Evolutionary conservation across 2,797 vertebrate genomes (phyloP), one percentile per base, ranked within the genome.

Genomic region (Molothrus ater): DNA sequence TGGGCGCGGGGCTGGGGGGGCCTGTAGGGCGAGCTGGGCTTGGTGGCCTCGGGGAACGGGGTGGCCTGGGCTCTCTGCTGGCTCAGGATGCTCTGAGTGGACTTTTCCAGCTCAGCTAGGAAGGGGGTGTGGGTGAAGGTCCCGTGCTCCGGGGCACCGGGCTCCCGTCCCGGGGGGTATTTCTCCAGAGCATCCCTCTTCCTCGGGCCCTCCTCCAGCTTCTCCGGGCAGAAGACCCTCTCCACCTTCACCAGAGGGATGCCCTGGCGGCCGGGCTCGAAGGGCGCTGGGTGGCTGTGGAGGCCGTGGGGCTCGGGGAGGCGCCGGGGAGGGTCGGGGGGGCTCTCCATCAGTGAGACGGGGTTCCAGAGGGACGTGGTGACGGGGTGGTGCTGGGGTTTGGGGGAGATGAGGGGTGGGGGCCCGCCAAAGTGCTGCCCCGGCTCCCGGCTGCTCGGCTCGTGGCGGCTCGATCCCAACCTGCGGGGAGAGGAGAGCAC

Each of bases 331-430:
- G 98, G 97, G 31, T 99, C 99, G 0, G 98, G 96, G 31, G 98
- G 10, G 18, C 91, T 99, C 65, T 99, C 99, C 94, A 99, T 99
- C 80, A 99, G 98, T 14, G 99, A 98, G 63, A 98, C 99, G 0
- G 99, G 99, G 96, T 99, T 99, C 99, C 99, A 99, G 91, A 99
- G 98, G 20, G 99, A 99, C 1, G 99, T 98, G 93, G 99, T 97
- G 78, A 98, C 97, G 0, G 98, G 97, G 51, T 98, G 98, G 91
- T 98, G 98, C 88, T 98, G 98, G n/a, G 98, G 98, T 74, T 99
- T 99, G 24, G 99, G 99, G 6, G 99, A 99, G 97, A 99, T 99
- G 96, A 99, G 99, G 2, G 99, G 99, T 1, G 99, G 99, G 11
- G 99, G 99, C 19, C 98, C 99, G 0, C 99, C 99, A 12, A 99